A percentile compares a stretch with the other conserved stretches of the same genome.
Conservation (phyloP, 2,888 invertebrate species). For the Eledona agricola region DNA sequence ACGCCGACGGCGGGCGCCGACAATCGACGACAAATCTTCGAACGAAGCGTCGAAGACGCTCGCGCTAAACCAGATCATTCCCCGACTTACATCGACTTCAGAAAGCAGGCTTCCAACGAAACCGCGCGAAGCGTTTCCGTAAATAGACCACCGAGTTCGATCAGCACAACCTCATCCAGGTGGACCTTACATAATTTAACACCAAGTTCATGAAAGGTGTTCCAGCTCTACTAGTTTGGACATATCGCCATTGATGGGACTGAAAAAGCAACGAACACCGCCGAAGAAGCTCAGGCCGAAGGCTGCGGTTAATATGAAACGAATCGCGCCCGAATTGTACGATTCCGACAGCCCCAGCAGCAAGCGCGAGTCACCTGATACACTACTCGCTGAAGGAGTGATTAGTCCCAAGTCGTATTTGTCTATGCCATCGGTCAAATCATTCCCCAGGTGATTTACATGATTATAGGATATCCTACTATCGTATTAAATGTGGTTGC, state of each 20-base stretch:
- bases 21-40: constrained; percentile 57
- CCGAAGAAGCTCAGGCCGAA: constrained; percentile 54
- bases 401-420: constrained; percentile 77
- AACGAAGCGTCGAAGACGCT: constrained; percentile 55
- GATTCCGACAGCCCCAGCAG: constrained; percentile 56
- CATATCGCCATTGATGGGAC: constrained; percentile 58
- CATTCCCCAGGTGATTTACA: constrained; percentile 75
- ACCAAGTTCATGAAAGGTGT: constrained; percentile 32
- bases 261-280: constrained; percentile 52
- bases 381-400: constrained; percentile 51
- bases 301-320: constrained; percentile 51
- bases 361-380: constrained; percentile 53
- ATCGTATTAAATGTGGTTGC: constrained; percentile 41
- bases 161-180: constrained; percentile 51
- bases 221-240: constrained; percentile 57
- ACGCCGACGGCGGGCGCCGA: constrained; percentile 47
- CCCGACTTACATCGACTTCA: constrained; percentile 59
- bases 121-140: constrained; percentile 46
- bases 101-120: constrained; percentile 51
- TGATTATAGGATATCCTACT: constrained; percentile 10
- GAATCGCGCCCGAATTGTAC: constrained; percentile 49
- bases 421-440: constrained; percentile 86
- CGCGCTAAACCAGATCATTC: constrained; percentile 57
- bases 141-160: constrained; percentile 52
- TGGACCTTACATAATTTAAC: constrained; percentile 37